Evolutionary conservation across 2,797 vertebrate genomes (phyloP), one percentile per base, ranked within the genome.

Genomic region (Apogon talboti): DNA sequence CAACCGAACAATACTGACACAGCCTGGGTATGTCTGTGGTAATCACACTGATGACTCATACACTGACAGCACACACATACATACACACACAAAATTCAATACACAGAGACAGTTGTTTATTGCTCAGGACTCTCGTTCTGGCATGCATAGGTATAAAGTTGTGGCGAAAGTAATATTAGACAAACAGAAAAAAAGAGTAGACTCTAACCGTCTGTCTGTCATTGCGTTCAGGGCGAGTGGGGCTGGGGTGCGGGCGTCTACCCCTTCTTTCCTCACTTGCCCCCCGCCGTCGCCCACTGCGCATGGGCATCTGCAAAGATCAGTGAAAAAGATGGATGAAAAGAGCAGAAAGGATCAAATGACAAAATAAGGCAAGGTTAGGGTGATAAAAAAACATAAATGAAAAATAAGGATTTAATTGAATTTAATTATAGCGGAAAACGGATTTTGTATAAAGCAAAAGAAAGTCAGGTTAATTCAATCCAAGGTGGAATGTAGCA

Each of bases 181-280:
- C 55, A 41, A 66, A 35, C 49, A 66, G 2, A 15, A 33, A 45
- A 64, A 73, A 48, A 48, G 74, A 41, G 41, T n/a, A 19, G 56
- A 57, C 54, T 85, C 90, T 92, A 78, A 95, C 93, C 83, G 92
- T 90, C 78, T 92, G 93, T 68, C 93, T 92, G 61, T 94, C 93
- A 15, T 76, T 94, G 71, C 92, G 91, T 70, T 94, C 93, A 53
- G 93, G 86, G 51, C 89, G 89, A 80, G 92, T 92, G 46, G 94
- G 94, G 76, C 93, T 94, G 71, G 90, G 53, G 82, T 93, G 93
- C 14, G 92, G 93, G 72, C 94, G 92, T 70, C 94, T 91, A 44
- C 93, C 94, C 89, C 93, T 85, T 86, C 93, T 90, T 81, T 95
- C 94, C 79, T 94, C 94, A 35, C 92, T 94, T 37, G 90, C 92